Percentiles rank a stretch among this genome's conserved stretches.
phyloP scores from a whole-genome alignment of 2,113 vertebrate species.

The Syngnathoides biaculeatus region DNA sequence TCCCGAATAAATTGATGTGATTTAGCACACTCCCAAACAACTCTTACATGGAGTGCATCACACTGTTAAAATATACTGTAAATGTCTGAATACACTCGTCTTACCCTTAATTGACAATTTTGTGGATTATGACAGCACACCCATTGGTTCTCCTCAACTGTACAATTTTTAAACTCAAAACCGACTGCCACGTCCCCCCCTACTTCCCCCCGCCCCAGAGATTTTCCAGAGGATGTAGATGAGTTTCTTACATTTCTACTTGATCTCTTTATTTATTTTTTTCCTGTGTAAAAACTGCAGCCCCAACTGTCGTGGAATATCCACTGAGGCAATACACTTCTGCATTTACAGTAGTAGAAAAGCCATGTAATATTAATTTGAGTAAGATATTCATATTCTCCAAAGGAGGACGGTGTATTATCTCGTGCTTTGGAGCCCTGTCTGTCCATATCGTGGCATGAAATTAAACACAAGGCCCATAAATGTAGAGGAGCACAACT shows the following conservation, averaged over 20 bases:
- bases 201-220: neutral
- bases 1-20: neutral
- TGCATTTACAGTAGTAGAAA: slow-evolving; percentile 37
- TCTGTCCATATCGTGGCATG: slow-evolving; percentile 19
- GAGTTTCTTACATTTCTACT: slow-evolving; percentile 15
- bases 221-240: slow-evolving; percentile 17
- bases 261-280: neutral
- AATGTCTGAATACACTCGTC: neutral
- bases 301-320: slow-evolving; percentile 18
- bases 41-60: neutral
- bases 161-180: neutral
- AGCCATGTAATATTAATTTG: slow-evolving; percentile 61
- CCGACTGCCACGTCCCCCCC: neutral
- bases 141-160: neutral
- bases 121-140: neutral
- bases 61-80: neutral
- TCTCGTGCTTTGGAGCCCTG: slow-evolving; percentile 31
- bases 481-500: slow-evolving; percentile 19
- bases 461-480: slow-evolving; percentile 28
- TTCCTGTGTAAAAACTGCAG: slow-evolving; percentile 19
- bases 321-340: slow-evolving; percentile 15
- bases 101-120: neutral
- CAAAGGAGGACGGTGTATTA: slow-evolving; percentile 41
- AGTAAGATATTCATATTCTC: slow-evolving; percentile 26
- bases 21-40: neutral